A percentile compares a stretch with the other conserved stretches of the same genome.
phyloP scores from a whole-genome alignment of 2,113 vertebrate genomes.

The Andinoacara biseriatus region DNA sequence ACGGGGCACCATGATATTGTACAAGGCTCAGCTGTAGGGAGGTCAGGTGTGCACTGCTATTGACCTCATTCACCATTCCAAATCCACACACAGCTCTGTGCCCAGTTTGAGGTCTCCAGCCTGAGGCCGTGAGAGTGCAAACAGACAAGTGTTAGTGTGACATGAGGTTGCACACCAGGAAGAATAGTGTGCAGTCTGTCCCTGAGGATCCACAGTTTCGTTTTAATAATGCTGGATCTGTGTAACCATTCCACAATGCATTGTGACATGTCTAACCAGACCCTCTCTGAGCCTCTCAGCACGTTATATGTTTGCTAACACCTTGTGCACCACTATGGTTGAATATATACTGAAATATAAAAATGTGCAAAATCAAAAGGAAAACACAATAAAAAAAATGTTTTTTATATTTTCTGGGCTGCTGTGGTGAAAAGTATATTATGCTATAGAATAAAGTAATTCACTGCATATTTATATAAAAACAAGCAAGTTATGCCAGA shows the following conservation, averaged over 20 bases:
- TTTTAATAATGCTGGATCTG: slow-evolving; percentile 3
- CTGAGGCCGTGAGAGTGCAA: slow-evolving; percentile 11
- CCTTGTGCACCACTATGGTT: neutral
- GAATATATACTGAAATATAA: neutral
- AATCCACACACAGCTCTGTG: slow-evolving; percentile 9
- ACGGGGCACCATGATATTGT: neutral
- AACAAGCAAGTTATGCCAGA: neutral
- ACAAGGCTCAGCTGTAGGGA: slow-evolving; percentile 43
- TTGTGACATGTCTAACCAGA: neutral
- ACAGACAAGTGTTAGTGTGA: slow-evolving; percentile 34
- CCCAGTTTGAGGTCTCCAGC: slow-evolving; percentile 35
- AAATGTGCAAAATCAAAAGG: neutral
- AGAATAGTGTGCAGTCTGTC: slow-evolving; percentile 3
- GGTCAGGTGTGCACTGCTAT: slow-evolving; percentile 50
- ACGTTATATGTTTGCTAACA: neutral
- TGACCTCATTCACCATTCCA: slow-evolving; percentile 50
- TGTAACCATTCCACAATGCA: slow-evolving; percentile 27
- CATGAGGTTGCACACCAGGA: slow-evolving; percentile 14
- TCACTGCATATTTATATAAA: neutral
- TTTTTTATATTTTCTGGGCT: neutral
- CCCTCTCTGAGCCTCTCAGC: neutral
- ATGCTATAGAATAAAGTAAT: neutral
- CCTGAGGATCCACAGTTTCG: slow-evolving; percentile 6
- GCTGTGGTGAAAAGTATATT: neutral
- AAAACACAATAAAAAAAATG: neutral